phyloP scores from a whole-genome alignment of 2,888 invertebrate species.

The Troides aeacus region DNA sequence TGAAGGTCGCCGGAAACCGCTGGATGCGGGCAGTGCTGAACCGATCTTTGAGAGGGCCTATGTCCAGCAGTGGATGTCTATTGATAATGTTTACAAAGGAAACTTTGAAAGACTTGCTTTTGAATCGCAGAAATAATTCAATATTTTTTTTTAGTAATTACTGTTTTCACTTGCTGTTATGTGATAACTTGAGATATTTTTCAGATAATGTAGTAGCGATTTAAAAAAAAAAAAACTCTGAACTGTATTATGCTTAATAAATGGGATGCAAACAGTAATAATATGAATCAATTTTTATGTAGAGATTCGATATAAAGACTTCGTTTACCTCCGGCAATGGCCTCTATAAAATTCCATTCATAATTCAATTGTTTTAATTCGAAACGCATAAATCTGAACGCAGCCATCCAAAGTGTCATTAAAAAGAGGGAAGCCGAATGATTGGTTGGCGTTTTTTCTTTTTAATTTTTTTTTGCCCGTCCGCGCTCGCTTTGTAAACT shows the following conservation, averaged over 20 bases:
- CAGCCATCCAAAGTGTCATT: slow-evolving; percentile 31
- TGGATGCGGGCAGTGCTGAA: too few species aligned
- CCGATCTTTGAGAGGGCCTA: too few species aligned
- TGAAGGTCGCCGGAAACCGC: too few species aligned
- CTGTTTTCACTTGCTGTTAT: not conserved
- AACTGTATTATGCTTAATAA: not conserved
- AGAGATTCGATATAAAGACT: not conserved
- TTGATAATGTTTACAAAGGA: too few species aligned
- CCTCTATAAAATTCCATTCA: slow-evolving; percentile 27
- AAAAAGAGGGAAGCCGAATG: slow-evolving; percentile 33
- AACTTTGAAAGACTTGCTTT: too few species aligned
- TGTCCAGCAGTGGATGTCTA: too few species aligned
- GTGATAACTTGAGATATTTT: not conserved
- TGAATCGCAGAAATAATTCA: too few species aligned
- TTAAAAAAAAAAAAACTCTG: not conserved
- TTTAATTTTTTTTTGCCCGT: slow-evolving; percentile 6
- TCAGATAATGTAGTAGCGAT: not conserved
- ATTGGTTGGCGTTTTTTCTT: slow-evolving; percentile 19
- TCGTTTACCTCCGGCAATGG: slow-evolving; percentile 11
- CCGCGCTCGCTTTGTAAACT: slow-evolving; percentile 18
- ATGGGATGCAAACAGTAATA: not conserved
- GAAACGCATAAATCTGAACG: slow-evolving; percentile 32
- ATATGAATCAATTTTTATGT: not conserved
- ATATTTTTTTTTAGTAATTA: too few species aligned
- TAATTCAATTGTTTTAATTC: slow-evolving; percentile 32